Evolutionary conservation across 2,113 vertebrate genomes (phyloP).

Genomic region (Scomber colias): DNA sequence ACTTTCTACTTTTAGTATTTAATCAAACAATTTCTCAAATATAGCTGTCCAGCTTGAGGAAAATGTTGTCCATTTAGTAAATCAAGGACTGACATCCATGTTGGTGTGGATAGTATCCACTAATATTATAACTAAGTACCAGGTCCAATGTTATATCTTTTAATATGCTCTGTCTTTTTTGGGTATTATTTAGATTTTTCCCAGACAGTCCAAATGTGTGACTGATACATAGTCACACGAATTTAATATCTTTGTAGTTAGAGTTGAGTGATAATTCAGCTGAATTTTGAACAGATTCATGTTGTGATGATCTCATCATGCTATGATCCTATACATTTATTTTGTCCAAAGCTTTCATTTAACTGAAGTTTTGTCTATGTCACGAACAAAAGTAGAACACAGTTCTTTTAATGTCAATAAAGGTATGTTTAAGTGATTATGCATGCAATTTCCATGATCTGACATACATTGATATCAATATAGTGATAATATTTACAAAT

Average conservation of each 20-base stretch:
- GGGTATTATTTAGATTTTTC: neutral
- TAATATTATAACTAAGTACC: neutral
- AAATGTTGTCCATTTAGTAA: constrained; percentile 14
- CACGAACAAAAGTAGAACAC: too few species aligned
- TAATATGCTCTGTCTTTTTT: neutral
- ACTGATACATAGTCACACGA: neutral
- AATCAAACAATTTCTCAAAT: constrained; percentile 37
- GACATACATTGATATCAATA: too few species aligned
- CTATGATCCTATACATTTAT: neutral
- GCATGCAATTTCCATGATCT: neutral
- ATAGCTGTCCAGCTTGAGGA: constrained; percentile 16
- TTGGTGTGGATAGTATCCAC: neutral
- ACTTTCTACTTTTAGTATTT: constrained; percentile 50
- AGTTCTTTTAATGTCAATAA: too few species aligned
- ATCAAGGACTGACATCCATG: constrained; percentile 20
- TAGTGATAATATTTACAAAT: too few species aligned
- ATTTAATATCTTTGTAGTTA: neutral
- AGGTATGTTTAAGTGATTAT: too few species aligned
- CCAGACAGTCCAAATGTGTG: neutral
- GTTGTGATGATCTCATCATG: neutral
- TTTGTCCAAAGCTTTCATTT: neutral
- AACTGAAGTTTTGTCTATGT: too few species aligned
- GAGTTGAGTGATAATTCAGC: neutral
- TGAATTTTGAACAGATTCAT: too few species aligned
- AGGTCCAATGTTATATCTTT: neutral